Base-by-base conservation (phyloP, 2,888 invertebrate species). In the Philopedon plagiatum region DNA sequence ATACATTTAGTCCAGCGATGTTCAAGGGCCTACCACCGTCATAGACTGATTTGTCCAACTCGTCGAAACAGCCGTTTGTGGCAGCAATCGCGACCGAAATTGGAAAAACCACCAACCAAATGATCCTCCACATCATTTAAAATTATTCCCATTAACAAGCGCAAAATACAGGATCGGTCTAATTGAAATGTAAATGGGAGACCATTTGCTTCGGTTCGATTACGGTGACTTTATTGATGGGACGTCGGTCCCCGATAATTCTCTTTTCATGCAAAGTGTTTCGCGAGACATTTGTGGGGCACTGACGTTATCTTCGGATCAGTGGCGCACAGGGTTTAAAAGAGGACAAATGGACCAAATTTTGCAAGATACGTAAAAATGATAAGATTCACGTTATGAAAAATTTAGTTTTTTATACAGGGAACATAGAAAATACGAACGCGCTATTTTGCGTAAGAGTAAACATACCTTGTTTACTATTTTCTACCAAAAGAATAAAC, bases 161-260 rank as follows among this genome's bases (percentile, higher is more conserved):
- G 61, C 18, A 51, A 57, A 51, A 73, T 64, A 68, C 73, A 69
- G 69, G 66, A 73, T 70, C 70, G 51, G 60, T 61, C 57, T 74
- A 74, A 74, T 74, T 74, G 71, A 74, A 74, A 74, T 74, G 74
- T 76, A 80, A 80, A 80, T 79, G 74, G 76, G 65, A 66, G 56
- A 72, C 76, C 80, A 78, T 80, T 80, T 78, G 79, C 79, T 79
- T 78, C 66, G 65, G 78, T 78, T 80, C 79, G 79, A 80, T 80
- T 80, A 78, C 73, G 64, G 77, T 58, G 76, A 60, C 65, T 73
- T 75, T 80, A 78, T 79, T 78, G 77, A 79, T 78, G 70, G 76
- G 77, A 77, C 69, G 58, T 73, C 77, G 77, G 75, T 75, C 76
- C 75, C 76, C 74, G 77, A 76, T 79, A 80, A 80, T 80, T 79